These are phyloP conservation scores for Oophaga pumilio DNA, from an alignment of 2,113 vertebrate species.

Conservation along the genomic window DNA sequence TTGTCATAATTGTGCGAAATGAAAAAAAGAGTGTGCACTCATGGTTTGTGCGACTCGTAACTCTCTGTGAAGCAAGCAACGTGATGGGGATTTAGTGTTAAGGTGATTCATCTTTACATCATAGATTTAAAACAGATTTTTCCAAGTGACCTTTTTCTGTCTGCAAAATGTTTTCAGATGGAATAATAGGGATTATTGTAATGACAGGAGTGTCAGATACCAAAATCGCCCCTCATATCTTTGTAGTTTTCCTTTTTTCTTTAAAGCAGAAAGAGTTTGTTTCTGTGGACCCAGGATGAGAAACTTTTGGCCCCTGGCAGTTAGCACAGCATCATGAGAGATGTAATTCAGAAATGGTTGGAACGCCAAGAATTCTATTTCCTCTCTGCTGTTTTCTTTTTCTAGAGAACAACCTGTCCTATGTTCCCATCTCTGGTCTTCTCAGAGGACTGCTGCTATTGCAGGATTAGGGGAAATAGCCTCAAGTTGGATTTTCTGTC, in stretches of 20 bases:
- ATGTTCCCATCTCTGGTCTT: not conserved
- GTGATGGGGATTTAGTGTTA: constrained; percentile 43
- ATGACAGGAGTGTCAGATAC: constrained; percentile 21
- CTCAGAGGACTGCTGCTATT: not conserved
- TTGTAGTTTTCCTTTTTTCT: not conserved
- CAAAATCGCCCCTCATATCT: constrained; percentile 6
- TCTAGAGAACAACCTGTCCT: not conserved
- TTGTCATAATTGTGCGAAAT: not conserved
- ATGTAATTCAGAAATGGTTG: not conserved
- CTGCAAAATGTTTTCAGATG: constrained; percentile 35
- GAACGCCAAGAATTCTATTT: not conserved
- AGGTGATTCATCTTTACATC: constrained; percentile 56
- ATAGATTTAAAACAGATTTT: constrained; percentile 44
- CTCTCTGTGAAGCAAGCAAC: constrained; percentile 15
- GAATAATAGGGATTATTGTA: constrained; percentile 17
- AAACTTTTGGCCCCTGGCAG: not conserved
- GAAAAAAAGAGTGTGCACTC: not conserved
- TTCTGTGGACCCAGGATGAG: not conserved
- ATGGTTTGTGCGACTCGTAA: constrained; percentile 8
- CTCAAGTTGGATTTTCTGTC: not conserved
- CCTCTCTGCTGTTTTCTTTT: too few species aligned
- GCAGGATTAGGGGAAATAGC: not conserved
- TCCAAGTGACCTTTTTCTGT: constrained; percentile 53
- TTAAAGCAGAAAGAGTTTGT: not conserved
- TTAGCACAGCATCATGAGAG: not conserved